Conservation (phyloP, 2,888 invertebrate genomes). For the Embidobia sp. region DNA sequence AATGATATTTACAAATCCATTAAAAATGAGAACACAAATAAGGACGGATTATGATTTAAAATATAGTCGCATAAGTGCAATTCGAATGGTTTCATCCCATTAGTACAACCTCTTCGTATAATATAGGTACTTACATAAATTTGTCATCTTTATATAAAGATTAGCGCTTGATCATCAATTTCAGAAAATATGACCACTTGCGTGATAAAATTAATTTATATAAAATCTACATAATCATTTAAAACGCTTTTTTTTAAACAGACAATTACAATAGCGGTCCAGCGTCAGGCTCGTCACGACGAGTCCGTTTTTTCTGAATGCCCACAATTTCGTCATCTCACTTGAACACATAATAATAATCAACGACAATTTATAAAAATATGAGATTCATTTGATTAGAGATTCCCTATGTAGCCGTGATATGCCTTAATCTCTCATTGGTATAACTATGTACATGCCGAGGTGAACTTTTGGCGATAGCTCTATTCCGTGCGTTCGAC, state of each 20-base stretch:
- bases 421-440: slow-evolving; percentile 49
- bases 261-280: slow-evolving; percentile 6
- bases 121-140: slow-evolving; percentile 2
- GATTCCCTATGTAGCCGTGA: slow-evolving; percentile 15
- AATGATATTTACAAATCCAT: slow-evolving; percentile 70
- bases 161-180: background rate
- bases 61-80: slow-evolving; percentile 28
- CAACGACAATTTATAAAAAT: slow-evolving; percentile 39
- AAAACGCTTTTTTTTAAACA: slow-evolving; percentile 3
- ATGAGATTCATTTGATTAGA: slow-evolving; percentile 33
- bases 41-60: slow-evolving; percentile 70
- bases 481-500: slow-evolving; percentile 38
- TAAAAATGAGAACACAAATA: slow-evolving; percentile 63
- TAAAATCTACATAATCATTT: background rate
- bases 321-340: slow-evolving; percentile 8
- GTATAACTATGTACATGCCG: slow-evolving; percentile 54
- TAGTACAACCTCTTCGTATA: slow-evolving; percentile 10
- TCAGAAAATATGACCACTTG: background rate
- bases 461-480: slow-evolving; percentile 51
- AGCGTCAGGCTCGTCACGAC: background rate
- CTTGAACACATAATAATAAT: slow-evolving; percentile 5
- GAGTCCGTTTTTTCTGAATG: slow-evolving; percentile 9
- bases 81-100: background rate
- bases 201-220: slow-evolving; percentile 12
- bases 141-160: background rate